Evolutionary conservation across 2,113 vertebrate genomes (phyloP).

Genomic region (Pangasianodon gigas): DNA sequence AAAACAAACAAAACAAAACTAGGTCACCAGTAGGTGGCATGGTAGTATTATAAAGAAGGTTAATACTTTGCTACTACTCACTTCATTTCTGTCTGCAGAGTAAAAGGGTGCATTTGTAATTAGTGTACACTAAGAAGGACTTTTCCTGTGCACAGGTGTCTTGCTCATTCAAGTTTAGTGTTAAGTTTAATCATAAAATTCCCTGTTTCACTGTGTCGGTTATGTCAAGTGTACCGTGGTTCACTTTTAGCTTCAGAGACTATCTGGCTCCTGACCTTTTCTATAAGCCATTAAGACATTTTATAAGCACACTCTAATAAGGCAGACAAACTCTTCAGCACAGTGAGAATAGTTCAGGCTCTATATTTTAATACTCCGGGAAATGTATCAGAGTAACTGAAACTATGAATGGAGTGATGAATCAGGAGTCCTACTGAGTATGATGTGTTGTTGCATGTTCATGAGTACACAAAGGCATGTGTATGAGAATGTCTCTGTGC

Average conservation of each 20-base stretch:
- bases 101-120: background rate
- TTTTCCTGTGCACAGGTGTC: background rate
- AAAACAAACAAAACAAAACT: background rate
- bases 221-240: background rate
- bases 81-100: background rate
- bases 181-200: background rate
- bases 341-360: background rate
- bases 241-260: background rate
- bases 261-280: background rate
- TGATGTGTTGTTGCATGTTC: background rate
- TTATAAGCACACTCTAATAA: background rate
- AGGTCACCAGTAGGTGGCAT: constrained; percentile 21
- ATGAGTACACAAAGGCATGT: background rate
- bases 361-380: background rate
- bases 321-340: background rate
- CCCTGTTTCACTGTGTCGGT: background rate
- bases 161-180: background rate
- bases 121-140: background rate
- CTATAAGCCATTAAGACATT: constrained; percentile 13
- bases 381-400: background rate
- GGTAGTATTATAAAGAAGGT: constrained; percentile 1
- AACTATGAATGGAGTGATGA: background rate
- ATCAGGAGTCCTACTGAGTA: background rate
- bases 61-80: background rate
- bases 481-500: background rate